Percentiles rank a stretch among this genome's conserved stretches.
Conservation (phyloP, 2,888 invertebrate species). For the Callosobruchus maculatus region DNA sequence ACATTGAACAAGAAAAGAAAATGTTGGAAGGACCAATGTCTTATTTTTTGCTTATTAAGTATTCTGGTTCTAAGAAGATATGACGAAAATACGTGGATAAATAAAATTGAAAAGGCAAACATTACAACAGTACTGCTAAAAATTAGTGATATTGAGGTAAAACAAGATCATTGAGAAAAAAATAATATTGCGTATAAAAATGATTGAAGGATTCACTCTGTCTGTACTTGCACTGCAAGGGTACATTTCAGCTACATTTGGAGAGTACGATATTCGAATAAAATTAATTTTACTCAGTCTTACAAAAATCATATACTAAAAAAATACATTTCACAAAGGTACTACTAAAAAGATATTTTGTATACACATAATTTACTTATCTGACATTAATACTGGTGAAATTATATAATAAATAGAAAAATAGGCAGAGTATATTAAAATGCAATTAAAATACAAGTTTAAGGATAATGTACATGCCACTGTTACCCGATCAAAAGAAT, state of each 20-base stretch:
- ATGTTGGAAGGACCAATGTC: no score
- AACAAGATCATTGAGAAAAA: not conserved
- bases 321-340: constrained; percentile 13
- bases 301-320: constrained; percentile 11
- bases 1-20: constrained; percentile 22
- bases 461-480: not conserved
- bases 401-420: not conserved
- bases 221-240: not conserved
- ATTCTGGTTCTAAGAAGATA: no score
- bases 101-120: no score
- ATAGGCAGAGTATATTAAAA: not conserved
- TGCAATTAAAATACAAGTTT: not conserved
- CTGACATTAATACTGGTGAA: not conserved
- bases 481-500: not conserved
- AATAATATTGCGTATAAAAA: not conserved
- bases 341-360: constrained; percentile 3
- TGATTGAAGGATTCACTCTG: not conserved
- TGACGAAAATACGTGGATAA: no score
- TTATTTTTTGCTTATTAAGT: no score
- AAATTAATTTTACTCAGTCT: not conserved
- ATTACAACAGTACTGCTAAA: no score
- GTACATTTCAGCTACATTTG: not conserved
- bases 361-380: constrained; percentile 3
- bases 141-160: no score
- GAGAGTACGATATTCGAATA: not conserved